A percentile compares a stretch with the other conserved stretches of the same genome.
Conservation (phyloP, 2,797 vertebrate species). For the Ispidina lecontei region DNA sequence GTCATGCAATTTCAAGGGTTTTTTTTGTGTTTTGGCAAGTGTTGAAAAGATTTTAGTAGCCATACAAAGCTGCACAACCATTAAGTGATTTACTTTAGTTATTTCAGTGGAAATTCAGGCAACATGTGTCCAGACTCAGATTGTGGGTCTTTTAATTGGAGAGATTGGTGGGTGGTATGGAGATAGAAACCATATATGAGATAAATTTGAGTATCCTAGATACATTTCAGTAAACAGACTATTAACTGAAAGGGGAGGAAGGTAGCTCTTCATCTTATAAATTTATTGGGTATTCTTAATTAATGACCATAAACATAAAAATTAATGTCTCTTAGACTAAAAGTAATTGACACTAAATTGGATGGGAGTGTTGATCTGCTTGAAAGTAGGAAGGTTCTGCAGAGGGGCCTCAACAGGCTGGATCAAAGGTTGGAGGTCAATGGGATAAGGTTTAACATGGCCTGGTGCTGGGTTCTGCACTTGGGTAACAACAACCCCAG, state of each 20-base stretch:
- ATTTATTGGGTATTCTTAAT: background rate
- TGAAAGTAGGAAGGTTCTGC: too few relatives aligned
- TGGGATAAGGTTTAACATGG: too few relatives aligned
- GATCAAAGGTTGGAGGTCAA: too few relatives aligned
- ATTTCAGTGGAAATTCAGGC: background rate
- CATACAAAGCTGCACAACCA: background rate
- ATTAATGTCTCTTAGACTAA: background rate
- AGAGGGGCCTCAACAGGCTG: too few relatives aligned
- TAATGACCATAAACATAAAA: background rate
- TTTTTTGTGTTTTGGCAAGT: background rate
- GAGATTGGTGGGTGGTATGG: background rate
- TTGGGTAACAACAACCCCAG: too few relatives aligned
- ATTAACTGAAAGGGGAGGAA: background rate
- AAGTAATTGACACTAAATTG: background rate
- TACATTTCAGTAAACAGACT: background rate
- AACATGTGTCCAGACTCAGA: background rate
- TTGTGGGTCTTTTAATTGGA: background rate
- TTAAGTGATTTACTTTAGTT: slow-evolving; percentile 19
- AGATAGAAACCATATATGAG: background rate
- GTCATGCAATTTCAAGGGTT: background rate
- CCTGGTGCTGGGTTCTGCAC: too few relatives aligned
- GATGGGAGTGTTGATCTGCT: too few relatives aligned
- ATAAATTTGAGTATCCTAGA: background rate
- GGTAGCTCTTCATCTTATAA: background rate
- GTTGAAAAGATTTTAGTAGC: background rate